A percentile compares a stretch with the other conserved stretches of the same genome.
Evolutionary conservation across 2,113 vertebrate genomes (phyloP).

Genomic region (Xenotilapia caudafasciata): DNA sequence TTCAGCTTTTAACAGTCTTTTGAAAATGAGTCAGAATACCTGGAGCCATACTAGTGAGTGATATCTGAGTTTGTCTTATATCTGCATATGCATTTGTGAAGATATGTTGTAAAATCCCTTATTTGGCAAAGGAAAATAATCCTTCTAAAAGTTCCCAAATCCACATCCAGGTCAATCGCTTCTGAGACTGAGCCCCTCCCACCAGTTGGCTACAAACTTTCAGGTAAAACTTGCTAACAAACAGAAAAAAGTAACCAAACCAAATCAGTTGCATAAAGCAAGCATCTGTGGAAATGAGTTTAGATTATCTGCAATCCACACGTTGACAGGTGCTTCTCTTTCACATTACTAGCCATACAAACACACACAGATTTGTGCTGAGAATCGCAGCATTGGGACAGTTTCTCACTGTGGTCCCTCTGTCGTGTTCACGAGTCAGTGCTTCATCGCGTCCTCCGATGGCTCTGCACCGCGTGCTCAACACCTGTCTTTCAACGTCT

Average conservation of each 20-base stretch:
- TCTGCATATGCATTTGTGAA: neutral
- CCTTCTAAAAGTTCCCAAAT: neutral
- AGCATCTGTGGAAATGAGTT: neutral
- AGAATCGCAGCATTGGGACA: too few species aligned
- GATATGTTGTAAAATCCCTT: neutral
- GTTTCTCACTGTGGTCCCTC: too few species aligned
- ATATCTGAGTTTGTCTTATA: neutral
- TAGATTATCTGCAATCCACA: neutral
- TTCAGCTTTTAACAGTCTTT: neutral
- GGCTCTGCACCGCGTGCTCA: too few species aligned
- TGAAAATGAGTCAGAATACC: neutral
- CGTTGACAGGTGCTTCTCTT: neutral
- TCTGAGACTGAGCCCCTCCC: neutral
- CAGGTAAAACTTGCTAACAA: neutral
- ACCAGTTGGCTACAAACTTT: neutral
- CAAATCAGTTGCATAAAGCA: neutral
- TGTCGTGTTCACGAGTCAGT: too few species aligned
- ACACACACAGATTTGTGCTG: too few species aligned
- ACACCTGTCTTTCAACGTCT: too few species aligned
- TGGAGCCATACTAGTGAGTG: neutral
- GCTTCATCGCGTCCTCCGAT: too few species aligned
- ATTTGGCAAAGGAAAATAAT: neutral
- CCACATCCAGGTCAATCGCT: neutral
- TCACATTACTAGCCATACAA: too few species aligned
- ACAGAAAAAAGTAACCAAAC: neutral